Conservation (phyloP, 2,113 vertebrate genomes). For the Pelecanoides urinatrix region DNA sequence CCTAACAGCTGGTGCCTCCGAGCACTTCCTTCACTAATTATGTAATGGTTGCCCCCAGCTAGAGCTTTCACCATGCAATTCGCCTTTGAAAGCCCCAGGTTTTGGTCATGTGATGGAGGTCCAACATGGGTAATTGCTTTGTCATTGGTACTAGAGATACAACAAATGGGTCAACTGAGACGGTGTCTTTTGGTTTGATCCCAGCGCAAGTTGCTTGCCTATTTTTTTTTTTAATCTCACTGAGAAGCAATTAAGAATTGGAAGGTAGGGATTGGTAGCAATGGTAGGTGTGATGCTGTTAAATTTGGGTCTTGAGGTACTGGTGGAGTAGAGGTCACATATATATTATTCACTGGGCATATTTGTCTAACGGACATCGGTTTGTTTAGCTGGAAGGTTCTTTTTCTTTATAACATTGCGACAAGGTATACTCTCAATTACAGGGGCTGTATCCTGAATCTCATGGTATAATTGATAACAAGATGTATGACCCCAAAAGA, state of each 20-base stretch:
- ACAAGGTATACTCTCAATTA: background rate
- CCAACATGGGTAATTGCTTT: background rate
- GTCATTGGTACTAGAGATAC: background rate
- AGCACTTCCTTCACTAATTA: background rate
- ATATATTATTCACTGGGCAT: background rate
- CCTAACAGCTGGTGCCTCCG: background rate
- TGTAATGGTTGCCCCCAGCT: background rate
- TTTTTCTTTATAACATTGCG: background rate
- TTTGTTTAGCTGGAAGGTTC: background rate
- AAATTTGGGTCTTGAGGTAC: background rate
- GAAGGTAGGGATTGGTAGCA: background rate
- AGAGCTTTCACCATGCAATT: background rate
- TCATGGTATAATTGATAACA: conserved; percentile 96
- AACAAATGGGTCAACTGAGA: background rate
- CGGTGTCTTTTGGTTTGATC: background rate
- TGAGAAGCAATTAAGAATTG: background rate
- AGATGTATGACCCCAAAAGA: conserved; percentile 89
- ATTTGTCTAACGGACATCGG: background rate
- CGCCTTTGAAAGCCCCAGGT: background rate
- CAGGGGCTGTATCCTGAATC: conserved; percentile 98
- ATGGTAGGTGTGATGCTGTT: background rate
- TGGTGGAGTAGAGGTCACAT: background rate
- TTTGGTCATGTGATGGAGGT: background rate
- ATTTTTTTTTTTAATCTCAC: background rate
- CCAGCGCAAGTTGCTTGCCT: background rate